Conservation (phyloP, 2,797 vertebrate genomes). For the Myoxocephalus aenaeus region DNA sequence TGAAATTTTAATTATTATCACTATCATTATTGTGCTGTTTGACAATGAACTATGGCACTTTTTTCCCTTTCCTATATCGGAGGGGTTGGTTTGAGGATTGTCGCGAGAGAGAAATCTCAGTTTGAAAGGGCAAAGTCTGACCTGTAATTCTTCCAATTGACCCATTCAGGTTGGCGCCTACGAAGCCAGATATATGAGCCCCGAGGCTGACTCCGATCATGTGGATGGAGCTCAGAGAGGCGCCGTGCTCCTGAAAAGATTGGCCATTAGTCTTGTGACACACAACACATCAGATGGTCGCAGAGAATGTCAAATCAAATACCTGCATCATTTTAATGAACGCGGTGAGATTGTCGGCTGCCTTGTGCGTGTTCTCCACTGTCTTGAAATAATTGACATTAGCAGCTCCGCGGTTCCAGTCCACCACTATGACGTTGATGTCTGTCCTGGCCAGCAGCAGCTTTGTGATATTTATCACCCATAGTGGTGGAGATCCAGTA, state of each 20-base stretch:
- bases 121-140: slow-evolving; percentile 58
- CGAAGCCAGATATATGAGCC: slow-evolving; percentile 94
- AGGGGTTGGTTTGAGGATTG: background rate
- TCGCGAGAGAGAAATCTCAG: background rate
- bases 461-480: slow-evolving; percentile 56
- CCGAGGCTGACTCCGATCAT: slow-evolving; percentile 95
- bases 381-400: slow-evolving; percentile 87
- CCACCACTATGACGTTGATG: slow-evolving; percentile 90
- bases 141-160: slow-evolving; percentile 95
- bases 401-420: slow-evolving; percentile 94
- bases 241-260: slow-evolving; percentile 82
- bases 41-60: background rate
- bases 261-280: background rate
- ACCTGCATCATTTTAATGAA: slow-evolving; percentile 89
- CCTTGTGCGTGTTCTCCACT: slow-evolving; percentile 84
- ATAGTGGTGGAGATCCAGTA: slow-evolving; percentile 87
- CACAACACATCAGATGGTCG: background rate
- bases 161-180: slow-evolving; percentile 88
- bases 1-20: background rate
- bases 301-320: slow-evolving; percentile 16
- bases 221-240: slow-evolving; percentile 84
- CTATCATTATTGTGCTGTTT: background rate
- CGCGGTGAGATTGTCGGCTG: slow-evolving; percentile 83
- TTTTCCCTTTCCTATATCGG: background rate
- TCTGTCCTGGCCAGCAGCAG: slow-evolving; percentile 81